Evolutionary conservation across 2,797 vertebrate genomes (phyloP).

Genomic region (Scolopax rusticola): DNA sequence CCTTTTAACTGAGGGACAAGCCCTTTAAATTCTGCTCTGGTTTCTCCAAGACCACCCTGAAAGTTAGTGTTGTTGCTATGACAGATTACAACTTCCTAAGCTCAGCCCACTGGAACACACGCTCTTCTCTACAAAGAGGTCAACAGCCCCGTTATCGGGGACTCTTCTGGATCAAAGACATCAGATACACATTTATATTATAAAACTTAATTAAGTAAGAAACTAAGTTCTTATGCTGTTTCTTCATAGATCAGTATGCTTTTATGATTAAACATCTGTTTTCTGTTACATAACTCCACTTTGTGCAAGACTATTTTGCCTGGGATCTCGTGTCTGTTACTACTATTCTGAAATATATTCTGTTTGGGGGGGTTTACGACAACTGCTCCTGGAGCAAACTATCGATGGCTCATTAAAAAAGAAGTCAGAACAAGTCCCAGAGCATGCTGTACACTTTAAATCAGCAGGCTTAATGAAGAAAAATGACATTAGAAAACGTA

Average conservation of each 20-base stretch:
- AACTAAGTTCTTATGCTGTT: neutral
- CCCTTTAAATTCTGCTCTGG: neutral
- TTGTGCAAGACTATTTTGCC: neutral
- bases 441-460: neutral
- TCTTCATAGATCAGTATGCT: neutral
- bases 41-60: conserved; percentile 38
- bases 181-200: neutral
- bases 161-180: conserved; percentile 23
- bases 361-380: neutral
- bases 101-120: neutral
- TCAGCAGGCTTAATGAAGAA: neutral
- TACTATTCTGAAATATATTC: neutral
- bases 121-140: neutral
- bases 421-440: neutral
- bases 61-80: neutral
- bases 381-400: neutral
- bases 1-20: neutral
- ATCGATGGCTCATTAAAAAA: neutral
- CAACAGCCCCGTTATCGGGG: neutral
- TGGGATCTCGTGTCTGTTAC: neutral
- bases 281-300: conserved; percentile 3
- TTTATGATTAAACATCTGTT: neutral
- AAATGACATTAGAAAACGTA: neutral
- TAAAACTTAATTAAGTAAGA: conserved; percentile 21
- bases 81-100: neutral